Percentiles rank a stretch among this genome's conserved stretches.
Conservation (phyloP, 2,113 vertebrate genomes). For the Brienomyrus longianalis region DNA sequence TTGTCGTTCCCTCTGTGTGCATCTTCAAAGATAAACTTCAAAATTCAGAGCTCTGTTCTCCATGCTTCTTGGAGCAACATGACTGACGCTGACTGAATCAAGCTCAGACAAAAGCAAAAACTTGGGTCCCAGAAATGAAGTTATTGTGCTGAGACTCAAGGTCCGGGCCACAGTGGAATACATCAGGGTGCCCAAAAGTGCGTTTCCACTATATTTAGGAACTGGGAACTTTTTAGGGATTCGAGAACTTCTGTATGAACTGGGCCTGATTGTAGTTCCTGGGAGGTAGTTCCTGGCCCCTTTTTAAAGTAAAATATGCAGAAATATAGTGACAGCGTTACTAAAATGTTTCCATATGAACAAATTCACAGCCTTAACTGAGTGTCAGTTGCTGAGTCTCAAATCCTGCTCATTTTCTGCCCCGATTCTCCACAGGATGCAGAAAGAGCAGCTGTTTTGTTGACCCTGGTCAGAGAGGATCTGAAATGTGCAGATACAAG, state of each 20-base stretch:
- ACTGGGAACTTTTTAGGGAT: background rate
- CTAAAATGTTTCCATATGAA: background rate
- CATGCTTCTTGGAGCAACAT: background rate
- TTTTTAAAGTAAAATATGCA: background rate
- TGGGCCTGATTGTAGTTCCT: background rate
- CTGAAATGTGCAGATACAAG: background rate
- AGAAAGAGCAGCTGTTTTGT: background rate
- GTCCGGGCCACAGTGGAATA: background rate
- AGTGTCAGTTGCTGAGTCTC: background rate
- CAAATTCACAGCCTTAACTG: background rate
- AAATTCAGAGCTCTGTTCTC: background rate
- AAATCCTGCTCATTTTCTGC: background rate
- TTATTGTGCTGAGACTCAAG: slow-evolving; percentile 21
- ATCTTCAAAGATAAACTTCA: background rate
- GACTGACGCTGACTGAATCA: background rate
- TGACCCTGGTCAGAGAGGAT: background rate
- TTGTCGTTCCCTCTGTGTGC: background rate
- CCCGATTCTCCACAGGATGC: background rate
- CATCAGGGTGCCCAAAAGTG: background rate
- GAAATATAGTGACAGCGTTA: background rate
- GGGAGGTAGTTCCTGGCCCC: background rate
- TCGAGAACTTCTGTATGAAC: background rate
- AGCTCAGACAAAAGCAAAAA: background rate
- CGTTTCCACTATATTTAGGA: background rate
- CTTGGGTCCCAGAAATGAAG: background rate